These are phyloP conservation scores for Sebastiscus albofasciatus DNA, from an alignment of 2,797 vertebrate genomes.

Conservation along the genomic window DNA sequence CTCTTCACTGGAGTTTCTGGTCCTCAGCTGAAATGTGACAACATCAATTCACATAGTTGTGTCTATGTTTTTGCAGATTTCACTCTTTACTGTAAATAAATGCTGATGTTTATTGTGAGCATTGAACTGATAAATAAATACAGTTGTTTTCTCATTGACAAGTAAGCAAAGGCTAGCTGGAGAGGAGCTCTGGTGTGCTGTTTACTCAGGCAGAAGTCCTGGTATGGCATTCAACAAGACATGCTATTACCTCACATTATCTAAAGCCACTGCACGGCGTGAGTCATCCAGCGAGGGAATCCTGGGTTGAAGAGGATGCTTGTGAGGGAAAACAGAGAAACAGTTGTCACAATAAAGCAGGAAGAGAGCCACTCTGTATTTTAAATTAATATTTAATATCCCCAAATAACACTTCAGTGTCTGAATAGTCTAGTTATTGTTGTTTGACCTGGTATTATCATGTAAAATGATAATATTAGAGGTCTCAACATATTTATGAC, in stretches of 20 bases:
- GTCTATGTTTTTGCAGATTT: background rate
- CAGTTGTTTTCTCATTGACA: slow-evolving; percentile 2
- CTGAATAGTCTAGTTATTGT: background rate
- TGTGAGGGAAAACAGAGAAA: background rate
- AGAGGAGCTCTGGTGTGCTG: slow-evolving; percentile 25
- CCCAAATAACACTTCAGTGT: background rate
- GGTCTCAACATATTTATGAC: background rate
- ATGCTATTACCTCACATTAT: slow-evolving; percentile 46
- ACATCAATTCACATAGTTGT: background rate
- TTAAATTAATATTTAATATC: background rate
- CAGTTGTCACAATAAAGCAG: background rate
- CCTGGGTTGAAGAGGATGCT: slow-evolving; percentile 19
- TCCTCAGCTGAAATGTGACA: background rate
- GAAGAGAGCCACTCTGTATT: background rate
- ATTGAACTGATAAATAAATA: background rate
- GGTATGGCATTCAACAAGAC: slow-evolving; percentile 49
- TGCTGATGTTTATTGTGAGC: background rate
- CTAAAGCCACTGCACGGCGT: slow-evolving; percentile 30
- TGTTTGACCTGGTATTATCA: background rate
- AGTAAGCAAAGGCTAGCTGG: background rate
- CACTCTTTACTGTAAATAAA: background rate
- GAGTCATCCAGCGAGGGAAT: slow-evolving; percentile 55
- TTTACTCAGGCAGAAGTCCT: slow-evolving; percentile 63
- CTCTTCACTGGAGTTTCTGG: background rate
- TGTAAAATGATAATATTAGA: background rate